phyloP scores from a whole-genome alignment of 1,140 invertebrate species.

The Megalopta genalis region DNA sequence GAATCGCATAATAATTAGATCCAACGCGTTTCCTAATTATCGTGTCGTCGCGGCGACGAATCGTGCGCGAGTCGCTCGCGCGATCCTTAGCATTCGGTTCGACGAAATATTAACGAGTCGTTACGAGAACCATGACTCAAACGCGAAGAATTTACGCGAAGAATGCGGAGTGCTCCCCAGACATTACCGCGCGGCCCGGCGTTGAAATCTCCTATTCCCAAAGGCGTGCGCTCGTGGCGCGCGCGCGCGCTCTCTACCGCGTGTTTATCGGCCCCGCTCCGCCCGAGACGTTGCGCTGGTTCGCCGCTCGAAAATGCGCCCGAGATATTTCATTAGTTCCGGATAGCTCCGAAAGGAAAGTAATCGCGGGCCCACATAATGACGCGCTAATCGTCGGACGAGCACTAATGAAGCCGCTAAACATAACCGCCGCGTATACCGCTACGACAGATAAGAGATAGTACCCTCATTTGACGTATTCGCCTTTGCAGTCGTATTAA shows the following conservation, averaged over 20 bases:
- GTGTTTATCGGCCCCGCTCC: no score
- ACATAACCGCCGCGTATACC: conserved; percentile 68
- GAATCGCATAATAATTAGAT: no score
- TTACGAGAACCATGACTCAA: conserved; percentile 24
- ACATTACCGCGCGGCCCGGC: conserved; percentile 7
- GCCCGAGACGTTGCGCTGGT: no score
- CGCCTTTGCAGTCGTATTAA: conserved; percentile 33
- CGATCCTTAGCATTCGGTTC: not conserved
- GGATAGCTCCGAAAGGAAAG: not conserved
- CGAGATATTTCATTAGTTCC: not conserved
- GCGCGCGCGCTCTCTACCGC: no score
- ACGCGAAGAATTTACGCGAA: conserved; percentile 11
- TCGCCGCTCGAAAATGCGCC: not conserved
- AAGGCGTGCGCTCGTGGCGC: no score
- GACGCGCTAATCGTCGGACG: conserved; percentile 25
- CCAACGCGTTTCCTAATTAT: not conserved
- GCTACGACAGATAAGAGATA: conserved; percentile 72
- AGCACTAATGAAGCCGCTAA: conserved; percentile 66
- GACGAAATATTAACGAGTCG: conserved; percentile 30
- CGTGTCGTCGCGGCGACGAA: no score
- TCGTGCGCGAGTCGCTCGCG: not conserved
- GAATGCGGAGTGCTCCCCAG: conserved; percentile 10
- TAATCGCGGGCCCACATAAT: conserved; percentile 62
- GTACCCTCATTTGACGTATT: conserved; percentile 71
- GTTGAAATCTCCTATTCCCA: conserved; percentile 17